phyloP scores from a whole-genome alignment of 2,113 vertebrate species.

The Aix galericulata region DNA sequence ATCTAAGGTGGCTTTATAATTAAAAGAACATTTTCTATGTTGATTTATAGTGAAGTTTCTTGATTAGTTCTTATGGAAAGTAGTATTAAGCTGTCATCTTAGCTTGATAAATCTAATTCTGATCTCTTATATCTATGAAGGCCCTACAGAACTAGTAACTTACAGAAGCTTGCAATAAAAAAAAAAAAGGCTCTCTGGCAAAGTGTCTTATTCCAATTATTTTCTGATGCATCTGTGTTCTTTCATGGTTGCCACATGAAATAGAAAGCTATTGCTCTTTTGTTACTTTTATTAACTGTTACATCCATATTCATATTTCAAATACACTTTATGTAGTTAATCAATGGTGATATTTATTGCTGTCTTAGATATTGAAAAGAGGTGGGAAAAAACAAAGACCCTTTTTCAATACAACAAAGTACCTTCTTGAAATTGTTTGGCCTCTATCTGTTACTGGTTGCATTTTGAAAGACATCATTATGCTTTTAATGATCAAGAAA shows the following conservation, averaged over 20 bases:
- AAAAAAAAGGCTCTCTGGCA: background rate
- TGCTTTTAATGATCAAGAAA: background rate
- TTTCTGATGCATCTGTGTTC: background rate
- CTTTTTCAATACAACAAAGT: background rate
- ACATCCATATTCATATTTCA: background rate
- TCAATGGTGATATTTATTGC: background rate
- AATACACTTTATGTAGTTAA: background rate
- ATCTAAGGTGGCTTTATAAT: background rate
- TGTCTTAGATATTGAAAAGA: background rate
- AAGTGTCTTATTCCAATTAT: background rate
- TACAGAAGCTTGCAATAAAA: background rate
- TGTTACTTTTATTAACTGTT: background rate
- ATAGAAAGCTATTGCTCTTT: background rate
- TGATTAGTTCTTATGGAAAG: background rate
- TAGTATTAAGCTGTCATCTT: background rate
- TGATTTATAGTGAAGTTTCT: background rate
- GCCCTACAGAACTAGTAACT: background rate
- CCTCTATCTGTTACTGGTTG: background rate
- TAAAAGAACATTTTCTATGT: background rate
- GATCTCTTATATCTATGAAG: background rate
- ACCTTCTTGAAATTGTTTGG: background rate
- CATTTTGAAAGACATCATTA: background rate
- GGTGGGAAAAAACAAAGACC: background rate
- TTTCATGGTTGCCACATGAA: background rate
- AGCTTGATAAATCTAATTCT: background rate